Conservation (phyloP, 2,797 vertebrate genomes). For the Eulemur mongoz region DNA sequence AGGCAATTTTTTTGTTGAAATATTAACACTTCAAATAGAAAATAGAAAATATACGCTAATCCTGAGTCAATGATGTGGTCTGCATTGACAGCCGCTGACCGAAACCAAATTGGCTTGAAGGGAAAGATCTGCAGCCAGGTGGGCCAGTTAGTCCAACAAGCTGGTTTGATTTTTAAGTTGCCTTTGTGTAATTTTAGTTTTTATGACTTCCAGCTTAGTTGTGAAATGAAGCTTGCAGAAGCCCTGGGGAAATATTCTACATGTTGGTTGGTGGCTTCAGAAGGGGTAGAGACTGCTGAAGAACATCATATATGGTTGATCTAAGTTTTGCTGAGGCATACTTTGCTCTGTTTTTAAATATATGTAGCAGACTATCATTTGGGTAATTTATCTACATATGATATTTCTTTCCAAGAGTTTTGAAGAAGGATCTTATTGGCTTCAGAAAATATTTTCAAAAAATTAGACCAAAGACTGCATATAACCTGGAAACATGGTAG, state of each 20-base stretch:
- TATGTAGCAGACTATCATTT: background rate
- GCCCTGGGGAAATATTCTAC: background rate
- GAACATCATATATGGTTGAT: background rate
- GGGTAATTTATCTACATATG: background rate
- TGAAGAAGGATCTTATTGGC: background rate
- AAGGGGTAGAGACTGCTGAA: background rate
- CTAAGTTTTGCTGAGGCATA: background rate
- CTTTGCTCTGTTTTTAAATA: background rate
- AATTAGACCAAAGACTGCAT: background rate
- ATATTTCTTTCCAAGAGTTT: background rate
- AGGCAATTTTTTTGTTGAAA: background rate
- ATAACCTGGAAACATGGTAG: background rate
- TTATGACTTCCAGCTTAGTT: background rate
- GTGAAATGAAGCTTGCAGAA: background rate
- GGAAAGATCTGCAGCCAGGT: background rate
- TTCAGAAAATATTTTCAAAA: constrained; percentile 31
- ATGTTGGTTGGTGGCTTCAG: background rate
- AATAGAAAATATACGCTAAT: background rate
- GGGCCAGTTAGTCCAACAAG: background rate
- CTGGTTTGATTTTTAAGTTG: background rate
- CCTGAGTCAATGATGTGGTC: background rate
- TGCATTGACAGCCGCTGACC: background rate
- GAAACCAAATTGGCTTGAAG: background rate
- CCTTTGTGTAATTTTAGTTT: background rate
- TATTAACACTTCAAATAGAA: background rate